A percentile compares a stretch with the other conserved stretches of the same genome.
Conservation (phyloP, 1,140 invertebrate species). For the Melipona quadrifasciata region DNA sequence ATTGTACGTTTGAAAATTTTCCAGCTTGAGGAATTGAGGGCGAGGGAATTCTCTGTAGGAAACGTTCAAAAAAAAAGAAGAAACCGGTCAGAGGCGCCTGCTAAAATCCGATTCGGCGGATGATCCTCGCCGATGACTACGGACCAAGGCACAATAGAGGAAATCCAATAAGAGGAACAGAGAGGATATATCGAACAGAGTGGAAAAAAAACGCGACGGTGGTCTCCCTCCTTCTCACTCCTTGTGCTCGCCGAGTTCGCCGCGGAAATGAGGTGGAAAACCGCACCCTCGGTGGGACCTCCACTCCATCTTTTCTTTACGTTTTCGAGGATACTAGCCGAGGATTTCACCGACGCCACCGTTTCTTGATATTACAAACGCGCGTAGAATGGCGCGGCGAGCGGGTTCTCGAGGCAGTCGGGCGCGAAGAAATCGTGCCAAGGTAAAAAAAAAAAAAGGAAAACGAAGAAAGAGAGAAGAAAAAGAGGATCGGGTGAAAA, state of each 20-base stretch:
- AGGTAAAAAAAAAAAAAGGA: slow-evolving; percentile 28
- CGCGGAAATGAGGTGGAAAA: slow-evolving; percentile 80
- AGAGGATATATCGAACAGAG: background rate
- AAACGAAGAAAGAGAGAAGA: background rate
- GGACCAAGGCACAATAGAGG: slow-evolving; percentile 69
- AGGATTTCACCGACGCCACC: slow-evolving; percentile 54
- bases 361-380: slow-evolving; percentile 60
- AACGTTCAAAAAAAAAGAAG: slow-evolving; percentile 1
- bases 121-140: slow-evolving; percentile 67
- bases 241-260: slow-evolving; percentile 70
- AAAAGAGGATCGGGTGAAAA: slow-evolving; percentile 2
- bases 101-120: slow-evolving; percentile 77
- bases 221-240: too few relatives aligned
- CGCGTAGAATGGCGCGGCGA: slow-evolving; percentile 25
- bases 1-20: background rate
- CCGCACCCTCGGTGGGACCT: slow-evolving; percentile 66
- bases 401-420: slow-evolving; percentile 49
- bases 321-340: slow-evolving; percentile 51
- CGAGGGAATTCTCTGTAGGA: background rate
- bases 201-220: too few relatives aligned
- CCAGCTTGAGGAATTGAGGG: background rate
- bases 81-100: slow-evolving; percentile 45
- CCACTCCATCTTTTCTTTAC: slow-evolving; percentile 61
- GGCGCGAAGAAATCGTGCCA: slow-evolving; percentile 56
- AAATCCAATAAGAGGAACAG: slow-evolving; percentile 6